Percentiles rank a stretch among this genome's conserved stretches.
Evolutionary conservation across 2,113 vertebrate genomes (phyloP).

Genomic region (Sitta europaea): DNA sequence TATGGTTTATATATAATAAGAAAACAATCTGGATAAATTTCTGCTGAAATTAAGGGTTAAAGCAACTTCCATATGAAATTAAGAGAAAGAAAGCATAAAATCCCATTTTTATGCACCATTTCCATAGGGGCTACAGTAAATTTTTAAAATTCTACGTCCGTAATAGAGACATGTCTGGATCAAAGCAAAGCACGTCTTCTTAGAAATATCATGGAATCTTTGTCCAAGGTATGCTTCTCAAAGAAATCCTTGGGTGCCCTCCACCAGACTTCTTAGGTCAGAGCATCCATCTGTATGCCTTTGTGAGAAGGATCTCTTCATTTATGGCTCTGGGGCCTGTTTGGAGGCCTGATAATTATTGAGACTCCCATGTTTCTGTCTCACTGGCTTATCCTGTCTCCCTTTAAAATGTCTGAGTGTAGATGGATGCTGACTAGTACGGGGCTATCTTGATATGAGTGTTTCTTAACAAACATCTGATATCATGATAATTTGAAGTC

Average conservation of each 20-base stretch:
- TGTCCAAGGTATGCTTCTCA: not conserved
- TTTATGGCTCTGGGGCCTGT: not conserved
- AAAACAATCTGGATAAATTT: not conserved
- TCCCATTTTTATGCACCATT: not conserved
- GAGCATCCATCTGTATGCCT: not conserved
- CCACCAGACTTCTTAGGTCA: not conserved
- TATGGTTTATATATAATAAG: not conserved
- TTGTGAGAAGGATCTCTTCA: not conserved
- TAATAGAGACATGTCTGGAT: not conserved
- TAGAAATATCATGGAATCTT: not conserved
- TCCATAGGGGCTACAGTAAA: not conserved
- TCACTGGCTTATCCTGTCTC: not conserved
- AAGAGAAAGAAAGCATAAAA: not conserved
- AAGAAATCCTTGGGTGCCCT: not conserved
- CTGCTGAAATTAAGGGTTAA: not conserved
- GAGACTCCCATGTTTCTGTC: not conserved
- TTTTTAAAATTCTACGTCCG: not conserved
- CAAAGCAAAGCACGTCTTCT: not conserved
- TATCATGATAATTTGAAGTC: not conserved
- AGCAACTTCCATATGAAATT: not conserved
- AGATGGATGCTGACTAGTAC: accelerated
- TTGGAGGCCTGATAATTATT: not conserved
- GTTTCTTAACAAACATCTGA: not conserved
- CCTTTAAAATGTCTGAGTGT: not conserved
- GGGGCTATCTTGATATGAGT: not conserved